Evolutionary conservation across 1,140 invertebrate species (phyloP), one percentile per base, ranked within the genome.

Genomic region (Drosophila mayri): DNA sequence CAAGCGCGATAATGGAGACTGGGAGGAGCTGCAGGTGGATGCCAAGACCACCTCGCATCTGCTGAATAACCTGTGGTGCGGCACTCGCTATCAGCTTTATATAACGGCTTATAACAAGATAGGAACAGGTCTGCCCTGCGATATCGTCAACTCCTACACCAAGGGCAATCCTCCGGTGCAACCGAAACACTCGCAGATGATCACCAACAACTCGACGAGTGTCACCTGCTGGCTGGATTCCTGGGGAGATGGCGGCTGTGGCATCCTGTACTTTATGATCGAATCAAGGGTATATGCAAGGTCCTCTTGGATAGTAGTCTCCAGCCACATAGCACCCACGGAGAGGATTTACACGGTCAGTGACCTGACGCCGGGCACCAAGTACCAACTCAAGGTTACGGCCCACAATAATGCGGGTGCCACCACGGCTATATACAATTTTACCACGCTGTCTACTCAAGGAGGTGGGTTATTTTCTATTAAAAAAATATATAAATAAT

Each of bases 321-420:
- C 96, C 10, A 96, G 96, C 92, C 95, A 96, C 74, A 95, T 97
- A 50, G 95, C 96, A 84, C 95, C 96, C 20, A 96, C 94, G 3
- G 95, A 97, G 83, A 94, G 96, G 58, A 96, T 96, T 25, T 97
- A 96, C 88, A 97, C 96, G 63, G 95, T 98, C 43, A 94, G 95
- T 38, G 97, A 98, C 65, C 93, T 99, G 14, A 94, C 95, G 38
- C 96, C 98, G 0, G 97, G 95, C n/a, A 97, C 97, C 0, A 96
- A 96, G 85, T 99, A 99, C 92, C 95, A 97, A 46, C 94, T 99
- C 35, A 95, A 95, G 70, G 96, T 99, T 52, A 97, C 96, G 0
- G 98, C 98, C 1, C 96, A 97, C 93, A 99, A 98, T 92, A 97
- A 98, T 92, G 98, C 98, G 0, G 98, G 98, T 0, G 96, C 96